Evolutionary conservation across 2,113 vertebrate species (phyloP).

Genomic region (Entelurus aequoreus): DNA sequence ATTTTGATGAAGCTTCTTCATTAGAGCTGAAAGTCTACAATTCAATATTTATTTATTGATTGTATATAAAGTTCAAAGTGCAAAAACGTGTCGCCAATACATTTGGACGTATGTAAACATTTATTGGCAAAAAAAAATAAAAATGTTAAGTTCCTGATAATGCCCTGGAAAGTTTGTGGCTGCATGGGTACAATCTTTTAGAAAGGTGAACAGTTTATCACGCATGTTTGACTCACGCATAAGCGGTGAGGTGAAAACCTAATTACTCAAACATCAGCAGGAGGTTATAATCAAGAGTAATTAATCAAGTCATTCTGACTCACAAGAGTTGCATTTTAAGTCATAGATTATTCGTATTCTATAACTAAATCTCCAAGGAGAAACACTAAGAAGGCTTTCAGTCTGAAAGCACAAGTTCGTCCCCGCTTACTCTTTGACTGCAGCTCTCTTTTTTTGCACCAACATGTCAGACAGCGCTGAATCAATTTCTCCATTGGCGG

Average conservation of each 20-base stretch:
- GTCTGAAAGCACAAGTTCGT: constrained; percentile 17
- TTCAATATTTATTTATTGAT: too few relatives aligned
- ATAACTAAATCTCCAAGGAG: constrained; percentile 8
- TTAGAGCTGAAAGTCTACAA: too few relatives aligned
- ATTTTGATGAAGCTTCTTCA: too few relatives aligned
- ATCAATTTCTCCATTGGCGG: constrained; percentile 52
- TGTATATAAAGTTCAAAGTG: constrained; percentile 26
- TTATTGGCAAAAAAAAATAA: constrained; percentile 13
- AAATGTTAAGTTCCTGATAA: constrained; percentile 22
- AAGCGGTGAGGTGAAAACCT: constrained; percentile 29
- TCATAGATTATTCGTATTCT: constrained; percentile 9
- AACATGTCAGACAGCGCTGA: constrained; percentile 41
- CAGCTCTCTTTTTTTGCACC: constrained; percentile 35
- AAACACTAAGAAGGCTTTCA: constrained; percentile 3
- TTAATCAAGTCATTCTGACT: constrained; percentile 39
- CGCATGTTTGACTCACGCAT: constrained; percentile 38
- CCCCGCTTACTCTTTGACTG: constrained; percentile 13
- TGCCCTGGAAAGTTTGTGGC: constrained; percentile 21
- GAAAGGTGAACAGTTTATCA: constrained; percentile 43
- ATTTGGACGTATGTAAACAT: background rate
- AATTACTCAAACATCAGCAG: constrained; percentile 41
- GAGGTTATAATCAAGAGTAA: constrained; percentile 17
- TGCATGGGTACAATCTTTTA: constrained; percentile 15
- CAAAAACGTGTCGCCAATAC: constrained; percentile 11
- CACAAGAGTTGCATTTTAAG: constrained; percentile 17